Evolutionary conservation across 2,888 invertebrate genomes (phyloP).

Genomic region (Lasioglossum malachurum): DNA sequence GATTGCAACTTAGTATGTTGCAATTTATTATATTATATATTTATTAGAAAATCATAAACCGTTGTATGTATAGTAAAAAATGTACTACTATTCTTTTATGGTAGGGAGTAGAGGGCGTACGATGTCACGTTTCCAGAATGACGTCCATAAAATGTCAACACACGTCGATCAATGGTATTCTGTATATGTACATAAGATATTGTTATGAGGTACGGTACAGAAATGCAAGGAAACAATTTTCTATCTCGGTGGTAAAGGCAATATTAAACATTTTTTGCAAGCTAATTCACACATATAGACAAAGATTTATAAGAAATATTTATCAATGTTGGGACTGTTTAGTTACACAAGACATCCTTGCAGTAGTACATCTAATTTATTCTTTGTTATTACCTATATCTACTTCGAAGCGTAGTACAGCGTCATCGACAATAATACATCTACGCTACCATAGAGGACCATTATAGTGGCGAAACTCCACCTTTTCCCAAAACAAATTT

Average conservation of each 20-base stretch:
- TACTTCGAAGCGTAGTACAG: too few relatives aligned
- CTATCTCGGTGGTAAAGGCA: not conserved
- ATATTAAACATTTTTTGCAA: not conserved
- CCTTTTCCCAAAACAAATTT: not conserved
- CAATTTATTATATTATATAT: too few relatives aligned
- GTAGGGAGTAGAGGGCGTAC: not conserved
- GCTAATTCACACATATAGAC: not conserved
- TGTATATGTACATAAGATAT: not conserved
- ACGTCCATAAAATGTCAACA: constrained; percentile 34
- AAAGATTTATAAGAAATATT: not conserved
- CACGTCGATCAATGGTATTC: constrained; percentile 12
- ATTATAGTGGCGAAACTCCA: not conserved
- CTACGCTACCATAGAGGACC: not conserved
- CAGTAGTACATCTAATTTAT: not conserved
- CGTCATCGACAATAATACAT: not conserved
- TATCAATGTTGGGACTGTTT: not conserved
- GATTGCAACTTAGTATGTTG: not conserved
- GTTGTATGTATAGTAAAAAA: constrained; percentile 8
- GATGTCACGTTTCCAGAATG: constrained; percentile 40
- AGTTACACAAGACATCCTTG: not conserved
- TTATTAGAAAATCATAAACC: constrained; percentile 26
- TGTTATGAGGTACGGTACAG: not conserved
- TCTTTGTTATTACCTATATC: not conserved
- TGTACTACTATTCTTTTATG: constrained; percentile 37
- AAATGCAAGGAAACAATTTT: not conserved